Conservation (phyloP, 2,888 invertebrate species). For the Drosophila emarginata region DNA sequence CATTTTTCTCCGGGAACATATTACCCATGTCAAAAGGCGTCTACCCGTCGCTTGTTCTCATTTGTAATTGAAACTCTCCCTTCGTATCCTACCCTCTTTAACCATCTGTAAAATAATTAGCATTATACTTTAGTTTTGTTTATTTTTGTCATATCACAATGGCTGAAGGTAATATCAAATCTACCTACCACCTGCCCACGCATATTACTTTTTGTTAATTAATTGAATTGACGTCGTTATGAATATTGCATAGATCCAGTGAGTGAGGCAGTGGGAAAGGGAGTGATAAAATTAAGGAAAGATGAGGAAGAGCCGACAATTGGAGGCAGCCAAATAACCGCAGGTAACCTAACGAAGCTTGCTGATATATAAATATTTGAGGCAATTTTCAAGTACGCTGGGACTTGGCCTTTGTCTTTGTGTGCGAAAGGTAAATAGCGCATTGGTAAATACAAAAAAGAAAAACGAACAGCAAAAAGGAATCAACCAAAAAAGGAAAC, state of each 20-base stretch:
- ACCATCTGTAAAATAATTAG: constrained; percentile 70
- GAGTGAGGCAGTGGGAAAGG: neutral
- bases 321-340: constrained; percentile 56
- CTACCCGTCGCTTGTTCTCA: constrained; percentile 39
- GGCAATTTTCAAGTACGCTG: constrained; percentile 72
- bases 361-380: constrained; percentile 70
- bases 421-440: constrained; percentile 69
- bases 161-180: constrained; percentile 8
- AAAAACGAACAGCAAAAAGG: constrained; percentile 30
- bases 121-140: constrained; percentile 52
- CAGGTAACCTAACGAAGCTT: constrained; percentile 60
- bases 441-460: constrained; percentile 59
- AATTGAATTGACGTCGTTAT: constrained; percentile 72
- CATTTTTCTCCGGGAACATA: constrained; percentile 53
- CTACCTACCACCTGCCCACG: constrained; percentile 26
- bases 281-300: too few species aligned
- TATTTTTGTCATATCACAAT: constrained; percentile 42
- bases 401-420: constrained; percentile 76
- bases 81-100: neutral
- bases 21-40: constrained; percentile 43
- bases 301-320: constrained; percentile 5
- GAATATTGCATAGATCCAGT: constrained; percentile 62
- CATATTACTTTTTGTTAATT: constrained; percentile 68
- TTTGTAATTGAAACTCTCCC: constrained; percentile 60
- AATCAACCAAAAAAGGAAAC: constrained; percentile 17